Base-by-base conservation (phyloP, 2,888 invertebrate genomes). In the Agriopis marginaria region DNA sequence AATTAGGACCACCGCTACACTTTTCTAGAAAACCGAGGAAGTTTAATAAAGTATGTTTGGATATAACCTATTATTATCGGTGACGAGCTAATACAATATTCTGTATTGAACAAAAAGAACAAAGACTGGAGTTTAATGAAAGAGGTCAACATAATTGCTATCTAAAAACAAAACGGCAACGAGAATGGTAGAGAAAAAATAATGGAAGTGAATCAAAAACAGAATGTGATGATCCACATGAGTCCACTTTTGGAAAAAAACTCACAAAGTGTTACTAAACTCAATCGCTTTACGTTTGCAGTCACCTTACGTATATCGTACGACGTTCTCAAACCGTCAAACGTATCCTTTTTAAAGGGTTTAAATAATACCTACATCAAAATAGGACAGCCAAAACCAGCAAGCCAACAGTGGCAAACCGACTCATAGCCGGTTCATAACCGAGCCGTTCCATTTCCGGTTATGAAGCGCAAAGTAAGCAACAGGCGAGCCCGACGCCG, bases 391-490 rank as follows among this genome's bases (percentile, higher is more conserved):
- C 10, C 39, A 10, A 55, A n/a, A 45, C 12, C 45, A 12, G 45
- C 32, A 32, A 32, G 44, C 3, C 45, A 32, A 45, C 11, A 23
- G 45, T n/a, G 12, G 45, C 8, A 23, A 12, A 45, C 44, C 58
- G 44, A 9, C 8, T 17, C 12, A 23, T 12, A 45, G 42, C 53
- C 8, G 42, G 45, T 39, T 47, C 54, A 54, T 49, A 62, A 17
- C 45, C 66, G 40, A 23, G 23, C 54, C 23, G 32, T 71, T 72
- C 68, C 72, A 70, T 71, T 68, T 71, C 71, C 64, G 70, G 68
- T 68, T 72, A 71, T 71, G 72, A 75, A 71, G 79, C 71, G 79
- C 80, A 77, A 81, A 82, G 82, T 83, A 80, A 83, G 84, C 85
- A 84, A 85, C 85, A 85, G 85, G 84, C 84, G 68, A 60, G 63